Evolutionary conservation across 2,113 vertebrate species (phyloP), one percentile per base, ranked within the genome.

Genomic region (human): DNA sequence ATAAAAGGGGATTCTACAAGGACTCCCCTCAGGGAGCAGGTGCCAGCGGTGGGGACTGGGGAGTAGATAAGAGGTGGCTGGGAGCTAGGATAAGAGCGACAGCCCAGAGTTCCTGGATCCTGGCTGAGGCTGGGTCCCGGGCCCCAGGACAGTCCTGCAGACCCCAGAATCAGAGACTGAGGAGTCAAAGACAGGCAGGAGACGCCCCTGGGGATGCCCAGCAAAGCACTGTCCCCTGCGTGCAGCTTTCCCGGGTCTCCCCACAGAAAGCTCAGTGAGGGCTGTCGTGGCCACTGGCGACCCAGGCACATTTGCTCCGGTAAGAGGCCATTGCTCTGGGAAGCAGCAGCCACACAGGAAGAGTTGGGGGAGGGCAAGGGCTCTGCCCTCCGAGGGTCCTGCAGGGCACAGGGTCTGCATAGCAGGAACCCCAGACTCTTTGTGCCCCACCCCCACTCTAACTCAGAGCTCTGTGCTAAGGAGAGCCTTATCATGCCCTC

Each of bases 1-100:
- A 17, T 11, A 5, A 9, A 38, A 40, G n/a, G 9, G 20, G 70
- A 2, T 72, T 72, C 70, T 38, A 22, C 17, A 38, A 38, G 20
- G 70, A 72, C 20, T 10, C 70, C n/a, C 18, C 20, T 20, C 22
- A 8, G 70, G 18, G n/a, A 72, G 18, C n/a, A 40, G 70, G 70
- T 40, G 4, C n/a, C 1, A 0, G 18, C 30, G 17, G 4, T 72
- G 4, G n/a, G 70, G 4, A 72, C n/a, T 23, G n/a, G 9, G n/a
- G n/a, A 10, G 2, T n/a, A 40, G n/a, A 22, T 9, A 72, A 20
- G 70, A 22, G n/a, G 18, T 4, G n/a, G 18, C 18, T 40, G n/a
- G 35, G 66, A n/a, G 70, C 70, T 22, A 8, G 8, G 18, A 66
- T 2, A 3, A 8, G n/a, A 72, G 35, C 4, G 18, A 72, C n/a